Conservation (phyloP, 2,113 vertebrate species). For the Sylvietta virens region DNA sequence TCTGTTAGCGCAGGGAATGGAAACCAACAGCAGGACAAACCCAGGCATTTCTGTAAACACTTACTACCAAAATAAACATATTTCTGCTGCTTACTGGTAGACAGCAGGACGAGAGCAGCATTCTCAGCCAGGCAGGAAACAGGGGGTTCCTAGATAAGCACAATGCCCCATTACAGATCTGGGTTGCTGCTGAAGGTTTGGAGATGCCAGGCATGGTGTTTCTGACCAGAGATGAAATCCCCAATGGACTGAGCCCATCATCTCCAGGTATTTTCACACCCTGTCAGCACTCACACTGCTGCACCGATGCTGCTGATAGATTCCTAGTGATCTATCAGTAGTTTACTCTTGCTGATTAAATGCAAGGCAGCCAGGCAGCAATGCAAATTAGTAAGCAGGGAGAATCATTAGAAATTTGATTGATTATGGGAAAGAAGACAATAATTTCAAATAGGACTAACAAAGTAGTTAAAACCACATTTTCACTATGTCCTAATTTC, state of each 20-base stretch:
- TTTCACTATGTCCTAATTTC: neutral
- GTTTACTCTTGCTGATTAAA: neutral
- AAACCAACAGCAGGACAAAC: neutral
- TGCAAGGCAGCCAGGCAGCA: neutral
- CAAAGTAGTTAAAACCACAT: neutral
- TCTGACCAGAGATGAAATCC: slow-evolving; percentile 13
- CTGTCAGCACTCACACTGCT: neutral
- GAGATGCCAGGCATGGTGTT: slow-evolving; percentile 34
- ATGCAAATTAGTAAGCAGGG: neutral
- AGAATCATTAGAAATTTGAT: neutral
- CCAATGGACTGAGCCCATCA: neutral
- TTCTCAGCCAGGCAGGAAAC: slow-evolving; percentile 51
- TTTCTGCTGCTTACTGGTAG: slow-evolving; percentile 57
- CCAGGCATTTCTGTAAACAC: neutral
- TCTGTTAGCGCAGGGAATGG: neutral
- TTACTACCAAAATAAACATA: slow-evolving; percentile 66
- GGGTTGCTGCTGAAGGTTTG: slow-evolving; percentile 9
- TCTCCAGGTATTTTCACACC: neutral
- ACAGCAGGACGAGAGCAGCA: slow-evolving; percentile 40
- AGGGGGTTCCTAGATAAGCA: slow-evolving; percentile 62
- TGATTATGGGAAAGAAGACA: neutral
- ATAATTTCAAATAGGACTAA: neutral
- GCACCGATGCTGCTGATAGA: neutral
- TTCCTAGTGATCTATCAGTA: neutral
- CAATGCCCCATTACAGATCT: slow-evolving; percentile 12